Percentiles rank a stretch among this genome's conserved stretches.
Conservation (phyloP, 2,888 invertebrate species). For the Drosophila infuscata region DNA sequence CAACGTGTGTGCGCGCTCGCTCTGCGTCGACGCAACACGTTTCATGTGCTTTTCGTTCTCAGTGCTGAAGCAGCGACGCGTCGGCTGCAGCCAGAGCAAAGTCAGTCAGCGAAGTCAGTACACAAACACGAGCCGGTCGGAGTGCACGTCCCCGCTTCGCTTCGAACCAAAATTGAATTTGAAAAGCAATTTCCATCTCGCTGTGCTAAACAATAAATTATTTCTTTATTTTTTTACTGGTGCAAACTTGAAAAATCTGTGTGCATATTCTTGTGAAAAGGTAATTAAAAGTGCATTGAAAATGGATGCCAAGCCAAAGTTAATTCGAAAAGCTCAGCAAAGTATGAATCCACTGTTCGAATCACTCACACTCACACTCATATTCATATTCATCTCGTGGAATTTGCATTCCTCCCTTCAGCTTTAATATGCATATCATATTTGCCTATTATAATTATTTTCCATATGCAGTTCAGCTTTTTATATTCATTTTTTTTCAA, state of each 20-base stretch:
- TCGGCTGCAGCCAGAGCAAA: conserved; percentile 10
- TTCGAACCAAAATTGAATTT: conserved; percentile 1
- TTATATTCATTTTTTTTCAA: background rate
- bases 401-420: conserved; percentile 12
- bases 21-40: conserved; percentile 44
- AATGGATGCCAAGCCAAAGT: conserved; percentile 2
- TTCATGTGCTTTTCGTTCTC: conserved; percentile 23
- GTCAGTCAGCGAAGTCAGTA: conserved; percentile 32
- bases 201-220: background rate
- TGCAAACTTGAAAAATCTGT: conserved; percentile 14
- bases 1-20: background rate
- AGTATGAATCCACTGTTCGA: background rate
- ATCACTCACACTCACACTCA: background rate
- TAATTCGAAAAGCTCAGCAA: conserved; percentile 4
- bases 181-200: background rate
- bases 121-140: conserved; percentile 27
- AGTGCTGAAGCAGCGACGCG: conserved; percentile 7
- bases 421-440: conserved; percentile 43
- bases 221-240: conserved; percentile 30
- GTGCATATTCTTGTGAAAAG: conserved; percentile 25
- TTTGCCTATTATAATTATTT: conserved; percentile 11
- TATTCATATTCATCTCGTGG: background rate
- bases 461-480: conserved; percentile 4
- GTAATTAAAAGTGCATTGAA: conserved; percentile 28
- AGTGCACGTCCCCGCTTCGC: conserved; percentile 15